Conservation (phyloP, 2,888 invertebrate species). For the Apamea sordens region DNA sequence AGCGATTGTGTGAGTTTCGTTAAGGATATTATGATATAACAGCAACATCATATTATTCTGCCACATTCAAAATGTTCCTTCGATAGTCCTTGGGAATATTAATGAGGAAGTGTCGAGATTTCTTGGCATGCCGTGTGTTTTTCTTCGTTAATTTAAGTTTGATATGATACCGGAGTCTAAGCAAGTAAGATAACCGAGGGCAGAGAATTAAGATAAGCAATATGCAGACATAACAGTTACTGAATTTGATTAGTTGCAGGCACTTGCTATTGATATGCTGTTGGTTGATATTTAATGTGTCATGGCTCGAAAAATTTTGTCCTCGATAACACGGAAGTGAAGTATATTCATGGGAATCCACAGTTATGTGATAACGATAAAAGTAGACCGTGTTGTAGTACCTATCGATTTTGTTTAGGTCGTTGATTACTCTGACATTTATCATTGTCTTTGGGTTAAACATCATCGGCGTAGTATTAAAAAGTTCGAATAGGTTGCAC, state of each 20-base stretch:
- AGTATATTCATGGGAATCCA: background rate
- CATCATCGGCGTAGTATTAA: too few species aligned
- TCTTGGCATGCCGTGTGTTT: background rate
- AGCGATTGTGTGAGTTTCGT: background rate
- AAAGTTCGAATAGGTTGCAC: too few species aligned
- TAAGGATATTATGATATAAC: background rate
- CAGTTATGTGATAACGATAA: background rate
- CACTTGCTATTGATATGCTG: background rate
- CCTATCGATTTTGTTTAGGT: background rate
- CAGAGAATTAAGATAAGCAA: slow-evolving; percentile 34
- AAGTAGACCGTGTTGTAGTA: background rate
- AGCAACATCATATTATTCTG: background rate
- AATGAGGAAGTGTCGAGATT: background rate
- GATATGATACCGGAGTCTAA: slow-evolving; percentile 26
- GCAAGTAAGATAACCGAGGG: slow-evolving; percentile 16
- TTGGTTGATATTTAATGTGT: background rate
- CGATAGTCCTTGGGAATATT: background rate
- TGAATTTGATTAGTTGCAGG: slow-evolving; percentile 2
- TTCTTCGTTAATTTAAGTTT: background rate
- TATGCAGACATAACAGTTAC: slow-evolving; percentile 34
- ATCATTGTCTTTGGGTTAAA: background rate
- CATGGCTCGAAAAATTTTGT: background rate
- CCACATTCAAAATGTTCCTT: background rate
- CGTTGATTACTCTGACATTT: background rate
- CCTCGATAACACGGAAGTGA: background rate